Evolutionary conservation across 2,113 vertebrate species (phyloP), one percentile per base, ranked within the genome.

Genomic region (Tetrax tetrax): DNA sequence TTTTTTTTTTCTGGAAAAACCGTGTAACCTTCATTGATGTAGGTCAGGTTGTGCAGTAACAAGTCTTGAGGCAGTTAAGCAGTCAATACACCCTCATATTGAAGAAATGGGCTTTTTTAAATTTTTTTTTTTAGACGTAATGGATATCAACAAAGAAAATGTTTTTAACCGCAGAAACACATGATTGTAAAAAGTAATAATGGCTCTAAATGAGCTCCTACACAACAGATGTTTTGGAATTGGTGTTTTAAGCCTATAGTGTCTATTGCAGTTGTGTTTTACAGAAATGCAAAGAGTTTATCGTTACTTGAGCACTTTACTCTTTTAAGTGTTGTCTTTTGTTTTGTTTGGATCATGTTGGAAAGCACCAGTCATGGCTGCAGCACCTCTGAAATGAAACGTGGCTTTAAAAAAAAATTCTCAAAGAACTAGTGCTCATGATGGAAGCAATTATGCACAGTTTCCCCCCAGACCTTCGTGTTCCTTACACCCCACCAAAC

Each of bases 401-500:
- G 3, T 1, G 20, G 25, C 14, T 66, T 57, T 57, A 24, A 3
- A 63, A 74, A 81, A 33, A 33, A 51, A 8, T 15, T 37, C 24
- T 37, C 23, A 19, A 51, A 80, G 19, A 37, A 4, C 14, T 53
- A 23, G 14, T 0, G 0, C 16, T 59, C 7, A 1, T 31, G 3
- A 0, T 3, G 14, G 51, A 59, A 80, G n/a, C 35, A 28, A 27
- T 12, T 2, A 25, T 68, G 29, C n/a, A 11, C 14, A 21, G 47
- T 50, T 83, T 37, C 19, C 6, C 12, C 20, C 20, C 13, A 82
- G 5, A n/a, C n/a, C 21, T 45, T 47, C 1, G 0, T 2, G 4
- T 31, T 45, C 15, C 27, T 60, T 29, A 20, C 12, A 25, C 28
- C 72, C 54, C 64, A 27, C 37, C 27, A 4, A 31, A 75, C 59